Percentiles rank a stretch among this genome's conserved stretches.
Conservation (phyloP, 2,888 invertebrate genomes). For the Drosophila nr. perissopoda region DNA sequence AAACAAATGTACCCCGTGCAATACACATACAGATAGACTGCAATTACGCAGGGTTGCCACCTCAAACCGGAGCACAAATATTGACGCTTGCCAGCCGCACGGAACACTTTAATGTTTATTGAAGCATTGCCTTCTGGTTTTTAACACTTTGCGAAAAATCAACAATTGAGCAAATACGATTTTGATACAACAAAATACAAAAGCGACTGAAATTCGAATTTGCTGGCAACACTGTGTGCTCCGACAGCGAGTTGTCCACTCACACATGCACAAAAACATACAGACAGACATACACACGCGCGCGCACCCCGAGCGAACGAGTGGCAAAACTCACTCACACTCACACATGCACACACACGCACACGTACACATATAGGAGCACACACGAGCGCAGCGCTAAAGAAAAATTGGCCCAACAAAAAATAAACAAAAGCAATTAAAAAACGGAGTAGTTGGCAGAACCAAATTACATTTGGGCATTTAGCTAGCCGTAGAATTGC, state of each 20-base stretch:
- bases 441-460: conserved; percentile 72
- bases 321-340: conserved; percentile 63
- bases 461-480: conserved; percentile 67
- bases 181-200: conserved; percentile 2
- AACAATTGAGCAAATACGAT: neutral
- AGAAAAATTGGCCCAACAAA: conserved; percentile 82
- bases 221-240: conserved; percentile 50
- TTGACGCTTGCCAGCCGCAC: conserved; percentile 11
- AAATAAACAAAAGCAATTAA: conserved; percentile 83
- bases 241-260: conserved; percentile 50
- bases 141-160: neutral
- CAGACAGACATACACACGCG: conserved; percentile 70
- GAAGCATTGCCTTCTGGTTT: neutral
- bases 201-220: conserved; percentile 26
- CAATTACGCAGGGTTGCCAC: conserved; percentile 79
- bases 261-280: conserved; percentile 39
- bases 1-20: conserved; percentile 75
- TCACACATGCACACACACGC: conserved; percentile 51
- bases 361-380: conserved; percentile 52
- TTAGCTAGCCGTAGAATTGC: conserved; percentile 52
- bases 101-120: neutral
- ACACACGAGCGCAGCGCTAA: conserved; percentile 71
- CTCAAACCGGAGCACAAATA: conserved; percentile 26
- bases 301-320: conserved; percentile 67
- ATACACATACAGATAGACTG: conserved; percentile 79